Conservation (phyloP, 2,797 vertebrate genomes). For the Schizopygopsis malacanthus region DNA sequence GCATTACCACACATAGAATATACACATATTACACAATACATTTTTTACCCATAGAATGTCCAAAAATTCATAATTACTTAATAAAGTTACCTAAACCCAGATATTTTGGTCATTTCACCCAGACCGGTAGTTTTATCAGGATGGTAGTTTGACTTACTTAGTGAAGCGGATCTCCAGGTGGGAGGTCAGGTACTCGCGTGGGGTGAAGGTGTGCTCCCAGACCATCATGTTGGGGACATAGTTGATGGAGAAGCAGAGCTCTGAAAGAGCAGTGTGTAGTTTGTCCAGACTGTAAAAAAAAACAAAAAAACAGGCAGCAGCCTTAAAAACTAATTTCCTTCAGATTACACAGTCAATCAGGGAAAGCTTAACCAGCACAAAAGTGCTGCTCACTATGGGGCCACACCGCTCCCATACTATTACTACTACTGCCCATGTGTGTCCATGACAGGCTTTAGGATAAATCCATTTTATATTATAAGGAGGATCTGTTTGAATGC, state of each 20-base stretch:
- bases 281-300: constrained; percentile 87
- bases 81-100: neutral
- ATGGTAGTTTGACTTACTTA: constrained; percentile 83
- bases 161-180: constrained; percentile 99
- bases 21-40: no score
- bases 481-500: constrained; percentile 13
- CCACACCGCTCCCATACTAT: neutral
- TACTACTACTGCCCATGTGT: constrained; percentile 31
- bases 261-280: constrained; percentile 97
- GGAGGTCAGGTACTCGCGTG: constrained; percentile 96
- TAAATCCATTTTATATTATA: constrained; percentile 48
- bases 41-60: neutral
- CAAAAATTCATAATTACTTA: neutral
- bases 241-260: constrained; percentile 99
- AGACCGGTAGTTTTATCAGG: neutral
- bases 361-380: constrained; percentile 36
- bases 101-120: no score
- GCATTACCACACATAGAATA: neutral
- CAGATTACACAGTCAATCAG: constrained; percentile 47
- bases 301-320: neutral
- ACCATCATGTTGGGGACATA: constrained; percentile 97
- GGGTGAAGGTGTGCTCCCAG: constrained; percentile 98
- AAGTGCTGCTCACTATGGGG: constrained; percentile 17
- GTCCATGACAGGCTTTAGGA: constrained; percentile 15
- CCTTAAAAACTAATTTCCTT: constrained; percentile 60